Base-by-base conservation (phyloP, 2,888 invertebrate genomes). In the Leptinotarsa peninsularis region DNA sequence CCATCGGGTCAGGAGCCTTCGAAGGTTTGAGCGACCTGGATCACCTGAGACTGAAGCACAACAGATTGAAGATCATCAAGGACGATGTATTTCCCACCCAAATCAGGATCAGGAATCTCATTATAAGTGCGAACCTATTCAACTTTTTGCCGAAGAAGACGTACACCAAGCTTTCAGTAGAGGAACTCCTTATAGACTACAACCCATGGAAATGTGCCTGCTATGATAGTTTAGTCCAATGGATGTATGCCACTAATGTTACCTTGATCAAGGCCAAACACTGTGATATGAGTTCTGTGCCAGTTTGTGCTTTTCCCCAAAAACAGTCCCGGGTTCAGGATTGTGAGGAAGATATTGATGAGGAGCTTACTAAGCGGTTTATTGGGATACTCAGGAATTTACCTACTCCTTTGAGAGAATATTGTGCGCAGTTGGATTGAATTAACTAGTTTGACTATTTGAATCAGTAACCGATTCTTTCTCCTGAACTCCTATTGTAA, bases 1-100 rank as follows among this genome's bases (percentile, higher is more conserved):
- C 70, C 4, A 82, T 84, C 1, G 80, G 82, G 60, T n/a, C 69
- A 4, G 76, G 75, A 43, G 83, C 85, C 1, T 84, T 85, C 73
- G 67, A 75, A 67, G 80, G 79, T 10, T 69, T 84, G 33, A 60
- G 66, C 56, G 69, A 78, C 50, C 74, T 85, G 54, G 80, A 81
- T 21, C 81, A 81, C 71, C 71, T 85, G 49, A 81, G 83, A 13
- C 70, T 85, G 21, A 74, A 78, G 21, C 74, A 78, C 66, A 85
- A 85, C 71, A 76, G 80, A 21, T 18, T 58, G 7, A 58, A 58
- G 58, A 58, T 58, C 18, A 58, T 58, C 58, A 58, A 58, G 18
- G 18, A 21, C 2, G 58, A 58, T 58, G 21, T 1, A n/a, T 58
- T 58, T 18, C 58, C 58, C 4, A 58, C 4, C 0, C 58, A 17